These are phyloP conservation scores for Petrosia ficiformis DNA, from an alignment of 37 sponge, comb jelly and placozoan species.

Conservation along the genomic window DNA sequence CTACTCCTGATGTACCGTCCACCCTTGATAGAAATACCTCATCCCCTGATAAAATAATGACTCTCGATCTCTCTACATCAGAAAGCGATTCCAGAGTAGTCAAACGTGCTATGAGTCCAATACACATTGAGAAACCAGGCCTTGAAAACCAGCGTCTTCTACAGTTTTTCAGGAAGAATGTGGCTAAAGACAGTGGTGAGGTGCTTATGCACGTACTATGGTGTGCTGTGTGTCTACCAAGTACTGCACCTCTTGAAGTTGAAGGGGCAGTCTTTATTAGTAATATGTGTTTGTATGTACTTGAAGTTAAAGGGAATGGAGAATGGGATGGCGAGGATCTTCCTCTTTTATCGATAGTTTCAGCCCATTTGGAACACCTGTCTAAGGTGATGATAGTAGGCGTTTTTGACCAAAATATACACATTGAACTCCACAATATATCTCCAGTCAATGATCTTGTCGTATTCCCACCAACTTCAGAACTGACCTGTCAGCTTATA, in stretches of 20 bases:
- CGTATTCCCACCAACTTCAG: slow-evolving; percentile 32
- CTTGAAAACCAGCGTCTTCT: slow-evolving; percentile 24
- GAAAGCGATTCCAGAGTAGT: background rate
- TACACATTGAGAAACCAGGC: slow-evolving; percentile 26
- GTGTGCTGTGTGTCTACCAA: slow-evolving; percentile 25
- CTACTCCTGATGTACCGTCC: background rate
- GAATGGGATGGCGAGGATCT: slow-evolving; percentile 32
- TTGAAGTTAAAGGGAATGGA: slow-evolving; percentile 29
- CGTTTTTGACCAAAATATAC: slow-evolving; percentile 37
- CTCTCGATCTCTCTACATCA: background rate
- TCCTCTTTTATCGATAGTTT: slow-evolving; percentile 25
- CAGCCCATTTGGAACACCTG: background rate
- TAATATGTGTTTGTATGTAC: slow-evolving; percentile 36
- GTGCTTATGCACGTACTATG: slow-evolving; percentile 43
- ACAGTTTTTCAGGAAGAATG: slow-evolving; percentile 3
- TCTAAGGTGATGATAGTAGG: slow-evolving; percentile 19
- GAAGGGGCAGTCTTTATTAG: slow-evolving; percentile 31
- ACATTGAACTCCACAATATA: slow-evolving; percentile 29
- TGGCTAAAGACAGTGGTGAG: slow-evolving; percentile 33
- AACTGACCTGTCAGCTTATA: slow-evolving; percentile 6
- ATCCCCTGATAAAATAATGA: too few species aligned
- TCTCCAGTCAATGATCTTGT: slow-evolving; percentile 21
- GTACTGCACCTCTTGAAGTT: slow-evolving; percentile 15
- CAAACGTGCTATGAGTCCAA: background rate
- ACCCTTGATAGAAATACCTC: background rate